phyloP scores from a whole-genome alignment of 53 echinoderm and acorn worm genomes.

The Temnopleurus reevesii region DNA sequence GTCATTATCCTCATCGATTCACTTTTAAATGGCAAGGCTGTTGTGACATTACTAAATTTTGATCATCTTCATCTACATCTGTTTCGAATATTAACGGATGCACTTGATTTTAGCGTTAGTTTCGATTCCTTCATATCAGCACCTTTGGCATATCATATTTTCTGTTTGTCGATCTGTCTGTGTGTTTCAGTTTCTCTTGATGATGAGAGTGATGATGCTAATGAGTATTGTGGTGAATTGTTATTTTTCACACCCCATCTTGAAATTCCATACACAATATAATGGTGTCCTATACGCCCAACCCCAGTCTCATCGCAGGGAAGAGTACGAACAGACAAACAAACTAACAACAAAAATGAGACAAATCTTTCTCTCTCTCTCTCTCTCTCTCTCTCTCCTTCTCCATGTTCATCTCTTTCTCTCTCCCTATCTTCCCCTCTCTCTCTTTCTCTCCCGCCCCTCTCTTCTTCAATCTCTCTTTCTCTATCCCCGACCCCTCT shows the following conservation, averaged over 20 bases:
- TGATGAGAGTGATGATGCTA: no score
- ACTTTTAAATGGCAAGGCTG: neutral
- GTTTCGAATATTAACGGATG: conserved; percentile 19
- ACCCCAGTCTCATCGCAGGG: no score
- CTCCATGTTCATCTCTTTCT: neutral
- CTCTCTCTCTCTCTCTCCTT: neutral
- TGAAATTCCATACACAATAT: no score
- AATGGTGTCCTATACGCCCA: no score
- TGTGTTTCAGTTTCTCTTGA: no score
- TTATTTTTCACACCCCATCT: no score
- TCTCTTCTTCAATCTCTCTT: neutral
- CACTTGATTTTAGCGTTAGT: neutral
- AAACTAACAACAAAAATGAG: no score
- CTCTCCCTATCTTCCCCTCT: neutral
- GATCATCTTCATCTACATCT: neutral
- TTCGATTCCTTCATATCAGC: neutral
- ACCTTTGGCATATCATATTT: neutral
- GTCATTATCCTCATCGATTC: no score
- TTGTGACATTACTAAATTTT: neutral
- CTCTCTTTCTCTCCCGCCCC: neutral
- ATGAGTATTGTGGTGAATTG: no score
- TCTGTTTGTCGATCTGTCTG: neutral
- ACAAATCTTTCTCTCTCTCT: no score
- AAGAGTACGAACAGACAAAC: no score
- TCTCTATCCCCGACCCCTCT: neutral